Conservation (phyloP, 2,888 invertebrate species). For the Himalopsyche anomala region DNA sequence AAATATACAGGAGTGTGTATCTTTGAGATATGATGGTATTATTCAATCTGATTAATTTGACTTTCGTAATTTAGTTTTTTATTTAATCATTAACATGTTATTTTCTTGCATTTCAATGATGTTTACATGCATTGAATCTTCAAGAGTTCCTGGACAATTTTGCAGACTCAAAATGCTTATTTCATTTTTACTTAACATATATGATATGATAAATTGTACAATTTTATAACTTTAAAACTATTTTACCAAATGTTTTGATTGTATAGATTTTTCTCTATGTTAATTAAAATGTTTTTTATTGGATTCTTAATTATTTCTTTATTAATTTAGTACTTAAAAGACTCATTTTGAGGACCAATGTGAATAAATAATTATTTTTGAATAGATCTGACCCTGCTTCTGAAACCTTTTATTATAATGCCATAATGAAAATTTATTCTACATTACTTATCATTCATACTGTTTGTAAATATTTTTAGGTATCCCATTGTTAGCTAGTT, state of each 20-base stretch:
- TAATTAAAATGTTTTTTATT: background rate
- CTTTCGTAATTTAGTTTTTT: too few relatives aligned
- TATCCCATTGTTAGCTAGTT: background rate
- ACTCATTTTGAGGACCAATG: constrained; percentile 58
- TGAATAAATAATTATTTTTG: constrained; percentile 53
- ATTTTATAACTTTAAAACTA: constrained; percentile 44
- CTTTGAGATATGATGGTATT: too few relatives aligned
- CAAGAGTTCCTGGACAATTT: background rate
- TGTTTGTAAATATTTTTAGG: constrained; percentile 27
- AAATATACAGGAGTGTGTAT: too few relatives aligned
- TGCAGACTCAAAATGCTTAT: background rate
- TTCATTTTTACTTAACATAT: background rate
- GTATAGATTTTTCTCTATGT: background rate
- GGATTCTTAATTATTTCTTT: background rate
- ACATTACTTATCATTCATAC: constrained; percentile 44
- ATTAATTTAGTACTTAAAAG: constrained; percentile 56
- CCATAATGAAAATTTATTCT: constrained; percentile 51
- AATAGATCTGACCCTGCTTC: constrained; percentile 35
- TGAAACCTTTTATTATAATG: constrained; percentile 49
- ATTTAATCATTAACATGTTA: too few relatives aligned
- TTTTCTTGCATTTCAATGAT: too few relatives aligned
- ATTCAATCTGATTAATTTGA: too few relatives aligned
- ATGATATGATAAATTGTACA: constrained; percentile 28
- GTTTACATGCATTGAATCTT: constrained; percentile 35
- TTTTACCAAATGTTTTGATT: too few relatives aligned